These are phyloP conservation scores for Setipinna tenuifilis DNA, from an alignment of 2,797 vertebrate species.

Conservation along the genomic window DNA sequence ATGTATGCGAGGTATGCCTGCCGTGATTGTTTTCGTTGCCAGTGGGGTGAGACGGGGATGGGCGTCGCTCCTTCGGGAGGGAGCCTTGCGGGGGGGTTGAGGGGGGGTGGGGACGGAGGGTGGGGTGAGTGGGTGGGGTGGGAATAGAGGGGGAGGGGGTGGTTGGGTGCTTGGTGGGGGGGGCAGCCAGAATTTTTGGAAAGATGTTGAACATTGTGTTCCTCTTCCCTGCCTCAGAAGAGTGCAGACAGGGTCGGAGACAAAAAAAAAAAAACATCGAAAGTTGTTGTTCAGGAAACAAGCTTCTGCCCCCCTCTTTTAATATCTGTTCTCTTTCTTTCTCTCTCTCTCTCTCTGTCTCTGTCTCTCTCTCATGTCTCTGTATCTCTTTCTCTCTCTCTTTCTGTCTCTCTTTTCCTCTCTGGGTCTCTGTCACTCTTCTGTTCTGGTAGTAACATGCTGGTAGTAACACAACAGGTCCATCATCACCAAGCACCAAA, in stretches of 20 bases:
- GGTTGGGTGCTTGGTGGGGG: too few species aligned
- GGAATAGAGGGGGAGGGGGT: too few species aligned
- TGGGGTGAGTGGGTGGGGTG: too few species aligned
- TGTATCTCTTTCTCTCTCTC: neutral
- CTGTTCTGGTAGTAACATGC: neutral
- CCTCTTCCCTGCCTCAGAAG: neutral
- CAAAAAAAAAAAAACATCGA: neutral
- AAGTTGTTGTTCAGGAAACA: neutral
- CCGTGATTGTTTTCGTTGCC: conserved; percentile 1
- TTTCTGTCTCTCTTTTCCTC: too few species aligned
- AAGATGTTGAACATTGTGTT: neutral
- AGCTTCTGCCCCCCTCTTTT: neutral
- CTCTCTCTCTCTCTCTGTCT: neutral
- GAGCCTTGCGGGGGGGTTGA: neutral
- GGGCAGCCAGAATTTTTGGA: neutral
- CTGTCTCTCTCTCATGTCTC: neutral
- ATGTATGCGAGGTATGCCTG: neutral
- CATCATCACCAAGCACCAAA: neutral
- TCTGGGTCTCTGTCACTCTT: too few species aligned
- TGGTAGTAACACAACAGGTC: neutral
- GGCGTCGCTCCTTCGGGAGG: neutral
- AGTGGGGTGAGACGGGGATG: neutral
- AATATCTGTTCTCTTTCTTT: neutral
- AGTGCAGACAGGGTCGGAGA: neutral
- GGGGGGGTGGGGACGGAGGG: neutral